phyloP scores from a whole-genome alignment of 2,888 invertebrate genomes.

The Halictus quadricinctus region DNA sequence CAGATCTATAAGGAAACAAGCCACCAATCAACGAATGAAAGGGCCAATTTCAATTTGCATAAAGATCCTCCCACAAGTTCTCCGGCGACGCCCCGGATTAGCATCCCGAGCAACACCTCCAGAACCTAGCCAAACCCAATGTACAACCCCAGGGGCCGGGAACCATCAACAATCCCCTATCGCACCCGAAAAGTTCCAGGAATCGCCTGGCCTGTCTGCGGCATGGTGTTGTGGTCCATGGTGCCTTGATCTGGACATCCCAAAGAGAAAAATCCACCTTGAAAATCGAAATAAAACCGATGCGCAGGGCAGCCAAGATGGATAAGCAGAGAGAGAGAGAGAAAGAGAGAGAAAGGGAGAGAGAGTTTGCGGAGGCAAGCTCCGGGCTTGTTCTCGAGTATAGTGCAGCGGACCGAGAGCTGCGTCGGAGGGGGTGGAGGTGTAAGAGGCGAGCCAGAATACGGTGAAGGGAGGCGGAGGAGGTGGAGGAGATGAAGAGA shows the following conservation, averaged over 20 bases:
- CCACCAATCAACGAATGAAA: not conserved
- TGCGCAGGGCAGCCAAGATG: constrained; percentile 4
- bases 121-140: not conserved
- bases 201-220: not conserved
- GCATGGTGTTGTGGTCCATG: not conserved
- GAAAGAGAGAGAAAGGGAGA: not conserved
- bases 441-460: constrained; percentile 32
- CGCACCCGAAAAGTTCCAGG: not conserved
- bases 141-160: not conserved
- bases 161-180: not conserved
- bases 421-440: constrained; percentile 13
- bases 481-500: not conserved
- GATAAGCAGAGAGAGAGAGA: constrained; percentile 12
- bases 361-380: not conserved
- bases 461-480: constrained; percentile 4
- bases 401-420: not conserved
- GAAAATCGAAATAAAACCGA: constrained; percentile 23
- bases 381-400: not conserved
- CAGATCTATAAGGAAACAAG: not conserved
- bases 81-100: not conserved
- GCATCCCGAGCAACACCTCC: not conserved
- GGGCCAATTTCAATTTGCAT: not conserved
- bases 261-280: not conserved
- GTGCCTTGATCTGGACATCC: not conserved
- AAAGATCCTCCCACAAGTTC: not conserved